These are phyloP conservation scores for Odontophorus gujanensis DNA, from an alignment of 2,113 vertebrate species.

Conservation along the genomic window DNA sequence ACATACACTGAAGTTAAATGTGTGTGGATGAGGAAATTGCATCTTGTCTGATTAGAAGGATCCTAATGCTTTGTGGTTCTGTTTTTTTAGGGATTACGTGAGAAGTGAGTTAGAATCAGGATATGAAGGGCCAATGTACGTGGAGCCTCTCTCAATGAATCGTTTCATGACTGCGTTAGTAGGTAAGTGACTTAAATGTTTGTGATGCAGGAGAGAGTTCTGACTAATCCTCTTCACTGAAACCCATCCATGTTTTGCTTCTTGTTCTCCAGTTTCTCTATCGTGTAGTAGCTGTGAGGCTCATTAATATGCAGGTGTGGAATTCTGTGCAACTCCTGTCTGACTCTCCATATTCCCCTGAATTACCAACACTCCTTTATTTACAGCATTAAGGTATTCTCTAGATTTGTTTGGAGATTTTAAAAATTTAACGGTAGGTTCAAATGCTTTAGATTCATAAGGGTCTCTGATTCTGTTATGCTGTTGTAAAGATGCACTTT, in stretches of 20 bases:
- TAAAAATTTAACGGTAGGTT: not conserved
- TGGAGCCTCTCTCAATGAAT: slow-evolving; percentile 97
- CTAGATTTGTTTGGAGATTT: not conserved
- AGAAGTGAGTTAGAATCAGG: slow-evolving; percentile 94
- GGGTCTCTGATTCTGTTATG: not conserved
- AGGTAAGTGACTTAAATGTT: slow-evolving; percentile 79
- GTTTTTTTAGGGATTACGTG: slow-evolving; percentile 91
- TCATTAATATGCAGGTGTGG: not conserved
- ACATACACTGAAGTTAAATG: not conserved
- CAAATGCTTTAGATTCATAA: not conserved
- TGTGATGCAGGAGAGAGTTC: not conserved
- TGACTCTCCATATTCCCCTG: not conserved
- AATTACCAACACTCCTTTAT: not conserved
- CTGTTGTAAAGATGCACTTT: not conserved
- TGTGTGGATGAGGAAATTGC: not conserved
- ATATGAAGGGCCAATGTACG: slow-evolving; percentile 94
- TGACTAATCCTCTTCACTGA: not conserved
- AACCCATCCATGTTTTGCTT: not conserved
- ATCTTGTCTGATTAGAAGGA: not conserved
- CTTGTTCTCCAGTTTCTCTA: not conserved
- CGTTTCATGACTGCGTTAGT: slow-evolving; percentile 96
- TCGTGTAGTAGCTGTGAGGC: not conserved
- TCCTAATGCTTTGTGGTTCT: slow-evolving; percentile 17
- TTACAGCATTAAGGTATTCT: not conserved
- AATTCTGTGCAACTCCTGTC: not conserved